These are phyloP conservation scores for Enteromius afrohamiltoni DNA, from an alignment of 2,797 vertebrate genomes.

Conservation along the genomic window DNA sequence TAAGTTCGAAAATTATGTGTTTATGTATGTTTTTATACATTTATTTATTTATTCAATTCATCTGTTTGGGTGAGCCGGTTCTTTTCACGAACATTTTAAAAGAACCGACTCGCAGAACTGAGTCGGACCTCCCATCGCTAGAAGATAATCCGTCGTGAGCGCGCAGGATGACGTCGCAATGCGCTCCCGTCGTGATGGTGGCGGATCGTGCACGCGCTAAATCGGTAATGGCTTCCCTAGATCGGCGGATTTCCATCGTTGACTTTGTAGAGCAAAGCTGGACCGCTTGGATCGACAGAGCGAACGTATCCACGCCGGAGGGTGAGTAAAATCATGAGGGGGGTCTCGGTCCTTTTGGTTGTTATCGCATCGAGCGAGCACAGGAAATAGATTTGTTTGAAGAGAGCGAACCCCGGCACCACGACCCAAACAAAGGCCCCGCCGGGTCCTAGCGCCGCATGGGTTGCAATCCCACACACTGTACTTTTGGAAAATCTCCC, in stretches of 20 bases:
- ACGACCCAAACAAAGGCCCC: slow-evolving; percentile 85
- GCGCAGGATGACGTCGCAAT: slow-evolving; percentile 67
- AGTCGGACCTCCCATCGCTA: not conserved
- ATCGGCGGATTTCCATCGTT: slow-evolving; percentile 86
- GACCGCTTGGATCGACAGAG: slow-evolving; percentile 85
- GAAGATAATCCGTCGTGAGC: slow-evolving; percentile 59
- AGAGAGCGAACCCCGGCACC: slow-evolving; percentile 66
- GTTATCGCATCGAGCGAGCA: not conserved
- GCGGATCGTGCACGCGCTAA: slow-evolving; percentile 83
- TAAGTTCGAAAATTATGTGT: not conserved
- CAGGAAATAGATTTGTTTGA: slow-evolving; percentile 64
- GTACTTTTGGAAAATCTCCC: slow-evolving; percentile 35
- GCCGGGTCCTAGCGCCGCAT: slow-evolving; percentile 86
- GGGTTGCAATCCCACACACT: slow-evolving; percentile 48
- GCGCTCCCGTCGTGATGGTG: slow-evolving; percentile 75
- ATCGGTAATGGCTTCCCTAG: slow-evolving; percentile 87
- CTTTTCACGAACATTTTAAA: not conserved
- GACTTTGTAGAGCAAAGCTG: slow-evolving; percentile 90
- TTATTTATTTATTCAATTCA: too few species aligned
- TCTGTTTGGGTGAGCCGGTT: not conserved
- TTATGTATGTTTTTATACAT: not conserved
- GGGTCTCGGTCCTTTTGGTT: slow-evolving; percentile 8
- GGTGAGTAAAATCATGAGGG: slow-evolving; percentile 76
- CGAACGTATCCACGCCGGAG: slow-evolving; percentile 75
- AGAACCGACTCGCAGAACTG: slow-evolving; percentile 2